Percentiles rank a stretch among this genome's conserved stretches.
Evolutionary conservation across 2,888 invertebrate genomes (phyloP).

Genomic region (Bellardia bayeri): DNA sequence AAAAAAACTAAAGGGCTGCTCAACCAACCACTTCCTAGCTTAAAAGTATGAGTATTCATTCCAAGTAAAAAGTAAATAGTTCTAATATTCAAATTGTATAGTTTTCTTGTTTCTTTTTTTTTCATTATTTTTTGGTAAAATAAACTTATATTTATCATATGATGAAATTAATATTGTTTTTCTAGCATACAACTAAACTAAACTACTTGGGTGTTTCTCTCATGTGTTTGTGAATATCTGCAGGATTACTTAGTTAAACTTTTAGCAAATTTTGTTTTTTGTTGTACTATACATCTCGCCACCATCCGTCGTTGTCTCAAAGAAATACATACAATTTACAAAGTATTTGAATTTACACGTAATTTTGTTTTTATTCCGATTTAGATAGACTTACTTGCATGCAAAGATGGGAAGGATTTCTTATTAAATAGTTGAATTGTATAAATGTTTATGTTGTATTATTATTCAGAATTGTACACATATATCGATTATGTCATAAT

Average conservation of each 20-base stretch:
- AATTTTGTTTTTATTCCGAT: slow-evolving; percentile 55
- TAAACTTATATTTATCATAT: slow-evolving; percentile 54
- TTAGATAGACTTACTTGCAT: neutral
- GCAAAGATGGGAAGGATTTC: slow-evolving; percentile 21
- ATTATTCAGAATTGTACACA: no score
- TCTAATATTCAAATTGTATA: slow-evolving; percentile 51
- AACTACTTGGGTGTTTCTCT: slow-evolving; percentile 61
- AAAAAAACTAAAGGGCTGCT: neutral
- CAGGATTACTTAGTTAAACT: slow-evolving; percentile 56
- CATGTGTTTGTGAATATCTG: slow-evolving; percentile 13
- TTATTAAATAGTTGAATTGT: neutral
- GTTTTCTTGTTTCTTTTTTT: slow-evolving; percentile 20
- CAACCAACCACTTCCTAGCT: slow-evolving; percentile 50
- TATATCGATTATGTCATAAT: no score
- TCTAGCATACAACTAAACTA: slow-evolving; percentile 34
- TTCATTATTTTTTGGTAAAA: slow-evolving; percentile 13
- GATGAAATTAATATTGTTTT: slow-evolving; percentile 70
- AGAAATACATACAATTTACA: slow-evolving; percentile 64
- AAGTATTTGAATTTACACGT: slow-evolving; percentile 74
- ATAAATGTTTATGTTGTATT: no score
- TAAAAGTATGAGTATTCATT: neutral
- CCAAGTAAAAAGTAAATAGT: slow-evolving; percentile 40
- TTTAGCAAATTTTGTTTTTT: slow-evolving; percentile 56
- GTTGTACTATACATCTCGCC: slow-evolving; percentile 34
- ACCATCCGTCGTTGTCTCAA: slow-evolving; percentile 15